phyloP scores from a whole-genome alignment of 2,797 vertebrate species.

The Crossoptilon crossoptilon region DNA sequence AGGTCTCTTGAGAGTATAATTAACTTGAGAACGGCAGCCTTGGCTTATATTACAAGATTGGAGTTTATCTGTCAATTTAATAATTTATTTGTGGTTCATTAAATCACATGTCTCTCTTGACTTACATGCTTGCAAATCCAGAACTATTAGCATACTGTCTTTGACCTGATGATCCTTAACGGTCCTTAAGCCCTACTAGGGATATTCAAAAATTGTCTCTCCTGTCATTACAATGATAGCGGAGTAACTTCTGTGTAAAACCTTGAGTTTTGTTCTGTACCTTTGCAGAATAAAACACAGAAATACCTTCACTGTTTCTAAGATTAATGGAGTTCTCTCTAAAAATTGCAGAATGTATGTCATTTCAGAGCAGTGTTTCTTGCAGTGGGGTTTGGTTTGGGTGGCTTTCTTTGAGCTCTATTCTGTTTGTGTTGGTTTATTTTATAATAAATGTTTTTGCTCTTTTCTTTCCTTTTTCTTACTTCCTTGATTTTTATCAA shows the following conservation, averaged over 20 bases:
- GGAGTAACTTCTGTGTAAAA: neutral
- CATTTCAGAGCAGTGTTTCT: neutral
- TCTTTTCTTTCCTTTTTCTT: neutral
- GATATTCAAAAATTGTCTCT: neutral
- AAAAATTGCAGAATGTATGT: neutral
- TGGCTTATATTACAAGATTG: constrained; percentile 1
- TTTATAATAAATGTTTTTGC: neutral
- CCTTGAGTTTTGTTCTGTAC: neutral
- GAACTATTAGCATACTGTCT: neutral
- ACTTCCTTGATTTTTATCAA: neutral
- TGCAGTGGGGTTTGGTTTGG: neutral
- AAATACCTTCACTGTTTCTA: neutral
- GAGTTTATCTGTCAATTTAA: neutral
- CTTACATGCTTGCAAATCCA: neutral
- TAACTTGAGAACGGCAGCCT: neutral
- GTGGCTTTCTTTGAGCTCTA: neutral
- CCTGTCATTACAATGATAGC: neutral
- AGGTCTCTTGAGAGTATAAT: neutral
- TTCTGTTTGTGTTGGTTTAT: neutral
- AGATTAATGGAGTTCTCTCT: neutral
- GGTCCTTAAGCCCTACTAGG: too few relatives aligned
- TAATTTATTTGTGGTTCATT: constrained; percentile 41
- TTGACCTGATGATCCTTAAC: neutral
- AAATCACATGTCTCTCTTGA: neutral
- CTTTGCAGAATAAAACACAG: neutral